Base-by-base conservation (phyloP, 2,113 vertebrate species). In the Meriones unguiculatus region DNA sequence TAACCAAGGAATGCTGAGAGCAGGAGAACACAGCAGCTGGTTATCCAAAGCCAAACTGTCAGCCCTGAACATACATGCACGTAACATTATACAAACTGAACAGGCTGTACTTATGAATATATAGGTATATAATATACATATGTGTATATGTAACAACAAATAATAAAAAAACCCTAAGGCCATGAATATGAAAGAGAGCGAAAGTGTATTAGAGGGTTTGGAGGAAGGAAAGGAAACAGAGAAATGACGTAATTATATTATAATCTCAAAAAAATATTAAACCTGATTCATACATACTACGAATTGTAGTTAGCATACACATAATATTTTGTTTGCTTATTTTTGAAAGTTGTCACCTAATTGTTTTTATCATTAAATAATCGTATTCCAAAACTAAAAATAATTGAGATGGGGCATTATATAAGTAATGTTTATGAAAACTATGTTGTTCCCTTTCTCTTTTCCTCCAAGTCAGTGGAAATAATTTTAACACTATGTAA, bases 341-440 rank as follows among this genome's bases (percentile, higher is more conserved):
- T 89, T 72, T 93, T 67, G 1, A 89, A 77, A 50, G 52, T 67
- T 28, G 30, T 67, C 14, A 96, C 50, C 50, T 76, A 84, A 73
- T 86, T 73, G 65, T 62, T 17, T 46, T 95, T 70, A 78, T 20
- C 25, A 81, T 75, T 69, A 80, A 84, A 64, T 10, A 78, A 77
- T 90, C 52, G 30, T 35, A 96, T 95, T 89, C 80, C 52, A 95
- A 89, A 93, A 65, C 28, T 22, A 93, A 91, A 94, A 94, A 57
- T 75, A 91, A 85, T 65, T 65, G 38, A 69, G 57, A 70, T 35
- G 10, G 5, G 88, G n/a, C 5, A 88, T 96, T 89, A 82, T 38
- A 89, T 57, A 73, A 62, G 2, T 52, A 77, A 35, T 84, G 35
- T 87, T 80, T 50, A 24, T 75, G 50, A 84, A 93, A 91, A 35